Evolutionary conservation across 1,140 invertebrate genomes (phyloP), one percentile per base, ranked within the genome.

Genomic region (Trichonephila clavipes): DNA sequence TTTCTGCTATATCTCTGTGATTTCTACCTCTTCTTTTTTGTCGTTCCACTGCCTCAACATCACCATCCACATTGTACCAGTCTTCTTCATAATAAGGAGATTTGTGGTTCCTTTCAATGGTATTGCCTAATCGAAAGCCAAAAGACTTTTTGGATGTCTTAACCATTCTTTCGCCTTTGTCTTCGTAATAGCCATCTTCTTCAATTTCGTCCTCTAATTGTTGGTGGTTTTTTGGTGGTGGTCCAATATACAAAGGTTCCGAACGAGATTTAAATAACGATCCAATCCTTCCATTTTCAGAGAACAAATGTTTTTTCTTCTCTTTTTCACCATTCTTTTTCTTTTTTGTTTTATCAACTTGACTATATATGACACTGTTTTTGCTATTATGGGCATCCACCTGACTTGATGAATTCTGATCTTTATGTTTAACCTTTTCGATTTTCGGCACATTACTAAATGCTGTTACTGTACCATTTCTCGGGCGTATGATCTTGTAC

Each of bases 371-470:
- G 8, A 88, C 91, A 64, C 92, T 83, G 16, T 88, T 69, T 66
- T 92, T 88, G 12, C 24, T 59, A 44, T 85, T 92, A 21, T 88
- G 64, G n/a, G 28, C 66, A 28, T 92, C 92, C 5, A 24, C 88
- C 28, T 89, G 61, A 28, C 21, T 66, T 40, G 44, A 62, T 16
- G 51, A 40, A 18, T 58, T 59, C 7, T 66, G 21, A 24, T 85
- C 61, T 16, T 40, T 88, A 0, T 66, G 44, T n/a, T 88, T 88
- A 18, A 21, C n/a, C 69, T 94, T 90, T 24, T 94, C 85, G 7
- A 92, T 44, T 77, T 88, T 81, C 40, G 94, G 94, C 19, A 94
- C 94, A 72, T 94, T 90, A 66, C 94, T 94, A 40, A 88, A 94
- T 69, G 94, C 92, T 18, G 94, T 85, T 5, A 94, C 93, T 28